These are phyloP conservation scores for Anoura caudifer DNA, from an alignment of 2,113 vertebrate genomes.

Conservation along the genomic window DNA sequence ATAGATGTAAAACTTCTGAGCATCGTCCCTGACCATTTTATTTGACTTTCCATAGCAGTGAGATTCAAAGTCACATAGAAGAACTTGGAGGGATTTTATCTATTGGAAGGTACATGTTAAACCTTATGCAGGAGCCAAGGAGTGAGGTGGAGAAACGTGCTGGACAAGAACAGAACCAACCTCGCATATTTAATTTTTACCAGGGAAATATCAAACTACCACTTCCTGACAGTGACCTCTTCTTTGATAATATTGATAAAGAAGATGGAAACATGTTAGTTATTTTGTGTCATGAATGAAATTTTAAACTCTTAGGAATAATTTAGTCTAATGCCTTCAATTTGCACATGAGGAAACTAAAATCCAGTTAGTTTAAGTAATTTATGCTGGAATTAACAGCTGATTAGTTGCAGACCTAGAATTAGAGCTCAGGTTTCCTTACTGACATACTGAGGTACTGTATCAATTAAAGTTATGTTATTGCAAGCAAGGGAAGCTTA, in stretches of 20 bases:
- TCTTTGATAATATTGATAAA: conserved; percentile 8
- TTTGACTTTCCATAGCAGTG: background rate
- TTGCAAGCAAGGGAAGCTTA: background rate
- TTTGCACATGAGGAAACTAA: background rate
- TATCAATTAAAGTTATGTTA: background rate
- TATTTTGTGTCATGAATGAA: background rate
- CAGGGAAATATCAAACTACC: background rate
- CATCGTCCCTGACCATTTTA: background rate
- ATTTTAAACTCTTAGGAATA: conserved; percentile 26
- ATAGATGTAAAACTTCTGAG: background rate
- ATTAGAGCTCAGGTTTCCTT: background rate
- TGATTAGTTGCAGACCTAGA: background rate
- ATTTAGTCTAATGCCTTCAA: conserved; percentile 24
- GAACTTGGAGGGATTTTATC: background rate
- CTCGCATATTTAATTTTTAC: background rate
- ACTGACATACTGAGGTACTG: background rate
- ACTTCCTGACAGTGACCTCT: background rate
- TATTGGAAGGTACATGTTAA: background rate
- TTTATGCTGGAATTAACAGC: conserved; percentile 2
- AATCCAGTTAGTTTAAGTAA: background rate
- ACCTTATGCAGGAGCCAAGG: background rate
- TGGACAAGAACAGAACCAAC: background rate
- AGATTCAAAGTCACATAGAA: background rate
- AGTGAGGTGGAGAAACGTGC: background rate
- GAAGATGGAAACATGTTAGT: background rate